Evolutionary conservation across 35 echinoderm and acorn worm species (phyloP).

Genomic region (Hemicentrotus pulcherrimus): DNA sequence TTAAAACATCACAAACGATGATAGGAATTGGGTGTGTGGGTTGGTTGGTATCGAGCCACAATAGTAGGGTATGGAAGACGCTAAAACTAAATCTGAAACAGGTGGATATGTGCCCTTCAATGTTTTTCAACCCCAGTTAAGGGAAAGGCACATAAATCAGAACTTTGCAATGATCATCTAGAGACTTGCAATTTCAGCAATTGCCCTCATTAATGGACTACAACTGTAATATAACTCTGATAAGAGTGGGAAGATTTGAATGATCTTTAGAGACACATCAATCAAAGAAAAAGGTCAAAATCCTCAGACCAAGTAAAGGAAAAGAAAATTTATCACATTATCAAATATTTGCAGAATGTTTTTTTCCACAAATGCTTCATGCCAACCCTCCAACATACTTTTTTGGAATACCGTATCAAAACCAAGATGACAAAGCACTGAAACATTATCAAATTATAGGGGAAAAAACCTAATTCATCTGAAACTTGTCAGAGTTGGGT

Average conservation of each 20-base stretch:
- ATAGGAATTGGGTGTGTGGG: conserved; percentile 1
- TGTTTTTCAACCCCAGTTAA: neutral
- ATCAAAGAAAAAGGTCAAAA: neutral
- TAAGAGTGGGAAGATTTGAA: conserved; percentile 4
- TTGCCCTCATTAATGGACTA: neutral
- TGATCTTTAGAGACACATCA: neutral
- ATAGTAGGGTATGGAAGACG: neutral
- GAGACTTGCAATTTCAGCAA: neutral
- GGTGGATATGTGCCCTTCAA: conserved; percentile 16
- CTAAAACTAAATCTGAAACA: neutral
- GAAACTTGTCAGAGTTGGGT: neutral
- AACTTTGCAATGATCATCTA: neutral
- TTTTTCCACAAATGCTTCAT: neutral
- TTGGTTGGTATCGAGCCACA: neutral
- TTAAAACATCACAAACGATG: neutral
- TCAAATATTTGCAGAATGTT: neutral
- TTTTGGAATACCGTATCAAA: neutral
- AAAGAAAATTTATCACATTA: neutral
- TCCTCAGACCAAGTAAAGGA: neutral
- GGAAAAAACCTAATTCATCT: neutral
- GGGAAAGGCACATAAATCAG: neutral
- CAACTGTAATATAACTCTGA: neutral
- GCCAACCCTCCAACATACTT: neutral
- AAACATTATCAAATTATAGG: neutral
- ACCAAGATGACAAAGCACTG: neutral